A percentile compares a stretch with the other conserved stretches of the same genome.
Conservation (phyloP, 2,113 vertebrate species). For the Furnarius figulus region DNA sequence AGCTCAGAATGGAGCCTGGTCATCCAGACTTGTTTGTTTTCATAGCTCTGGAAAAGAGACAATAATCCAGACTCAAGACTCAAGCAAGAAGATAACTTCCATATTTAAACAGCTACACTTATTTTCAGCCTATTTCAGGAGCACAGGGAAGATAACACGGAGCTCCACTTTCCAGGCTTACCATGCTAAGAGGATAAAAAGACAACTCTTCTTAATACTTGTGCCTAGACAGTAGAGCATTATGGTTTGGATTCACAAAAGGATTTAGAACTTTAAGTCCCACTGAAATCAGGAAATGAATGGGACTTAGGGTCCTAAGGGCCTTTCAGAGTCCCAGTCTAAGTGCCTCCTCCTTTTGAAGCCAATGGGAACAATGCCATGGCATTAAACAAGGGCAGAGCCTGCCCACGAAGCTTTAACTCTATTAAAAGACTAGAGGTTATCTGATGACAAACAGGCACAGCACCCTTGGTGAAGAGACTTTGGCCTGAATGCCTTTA, state of each 20-base stretch:
- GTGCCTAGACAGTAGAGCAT: constrained; percentile 50
- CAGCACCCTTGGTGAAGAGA: background rate
- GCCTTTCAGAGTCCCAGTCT: background rate
- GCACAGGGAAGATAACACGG: constrained; percentile 26
- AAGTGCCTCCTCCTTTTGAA: constrained; percentile 37
- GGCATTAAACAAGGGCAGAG: constrained; percentile 19
- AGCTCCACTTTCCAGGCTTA: constrained; percentile 60
- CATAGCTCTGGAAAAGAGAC: background rate
- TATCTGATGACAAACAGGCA: constrained; percentile 41
- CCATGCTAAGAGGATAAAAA: constrained; percentile 59
- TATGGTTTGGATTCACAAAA: constrained; percentile 55
- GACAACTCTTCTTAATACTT: constrained; percentile 52
- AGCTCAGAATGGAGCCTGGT: background rate
- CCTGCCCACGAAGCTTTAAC: background rate
- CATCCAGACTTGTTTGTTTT: background rate
- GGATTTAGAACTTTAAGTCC: constrained; percentile 57
- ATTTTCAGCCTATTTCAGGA: constrained; percentile 50
- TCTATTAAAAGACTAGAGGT: constrained; percentile 19
- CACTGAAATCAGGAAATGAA: constrained; percentile 61
- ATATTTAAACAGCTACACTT: constrained; percentile 31
- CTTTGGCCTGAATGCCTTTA: background rate
- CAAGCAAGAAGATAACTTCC: background rate
- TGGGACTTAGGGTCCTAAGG: constrained; percentile 26
- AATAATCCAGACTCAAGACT: constrained; percentile 5
- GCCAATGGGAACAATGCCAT: constrained; percentile 34